Conservation (phyloP, 2,113 vertebrate genomes). For the Engraulis encrasicolus region DNA sequence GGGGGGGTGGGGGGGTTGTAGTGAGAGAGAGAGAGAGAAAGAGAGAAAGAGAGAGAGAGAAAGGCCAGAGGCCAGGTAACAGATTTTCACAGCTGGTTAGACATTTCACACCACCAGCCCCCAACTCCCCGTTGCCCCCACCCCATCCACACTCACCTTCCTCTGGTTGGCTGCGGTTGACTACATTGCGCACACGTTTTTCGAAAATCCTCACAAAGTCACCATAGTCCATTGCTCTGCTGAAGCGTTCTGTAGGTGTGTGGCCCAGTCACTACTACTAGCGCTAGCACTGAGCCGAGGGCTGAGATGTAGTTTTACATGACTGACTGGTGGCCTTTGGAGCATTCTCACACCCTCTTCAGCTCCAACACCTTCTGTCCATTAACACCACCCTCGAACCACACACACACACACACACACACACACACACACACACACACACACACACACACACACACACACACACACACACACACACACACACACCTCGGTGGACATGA, state of each 20-base stretch:
- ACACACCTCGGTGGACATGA: too few relatives aligned
- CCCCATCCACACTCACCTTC: conserved; percentile 51
- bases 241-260: not conserved
- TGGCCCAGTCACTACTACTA: not conserved
- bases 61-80: conserved; percentile 26
- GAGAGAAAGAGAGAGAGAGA: too few relatives aligned
- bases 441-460: too few relatives aligned
- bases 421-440: too few relatives aligned
- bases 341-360: conserved; percentile 27
- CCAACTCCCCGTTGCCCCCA: too few relatives aligned
- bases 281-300: too few relatives aligned
- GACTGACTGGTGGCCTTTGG: conserved; percentile 24
- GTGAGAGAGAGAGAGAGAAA: too few relatives aligned
- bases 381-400: too few relatives aligned
- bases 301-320: not conserved
- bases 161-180: conserved; percentile 20
- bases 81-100: not conserved
- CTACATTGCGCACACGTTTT: conserved; percentile 35
- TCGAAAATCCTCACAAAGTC: conserved; percentile 47
- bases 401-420: too few relatives aligned
- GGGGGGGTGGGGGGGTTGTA: not conserved
- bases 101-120: not conserved
- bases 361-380: too few relatives aligned
- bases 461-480: too few relatives aligned
- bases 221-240: conserved; percentile 39